phyloP scores from a whole-genome alignment of 1,140 invertebrate species.

The Calliopsis andreniformis region DNA sequence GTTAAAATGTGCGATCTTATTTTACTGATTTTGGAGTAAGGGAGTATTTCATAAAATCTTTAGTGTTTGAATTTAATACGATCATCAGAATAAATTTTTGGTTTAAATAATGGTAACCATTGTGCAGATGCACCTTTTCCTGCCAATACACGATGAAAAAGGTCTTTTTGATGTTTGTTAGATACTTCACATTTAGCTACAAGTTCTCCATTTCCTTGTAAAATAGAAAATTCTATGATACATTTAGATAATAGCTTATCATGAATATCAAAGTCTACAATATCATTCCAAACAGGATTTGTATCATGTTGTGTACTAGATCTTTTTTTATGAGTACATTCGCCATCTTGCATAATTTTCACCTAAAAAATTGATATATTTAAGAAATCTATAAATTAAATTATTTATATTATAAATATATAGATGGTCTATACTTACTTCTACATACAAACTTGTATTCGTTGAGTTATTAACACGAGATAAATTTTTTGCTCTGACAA shows the following conservation, averaged over 20 bases:
- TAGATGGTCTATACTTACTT: slow-evolving; percentile 77
- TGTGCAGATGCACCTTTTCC: slow-evolving; percentile 83
- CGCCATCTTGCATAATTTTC: slow-evolving; percentile 88
- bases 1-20: neutral
- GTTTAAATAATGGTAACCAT: slow-evolving; percentile 81
- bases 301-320: slow-evolving; percentile 92
- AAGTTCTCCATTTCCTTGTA: slow-evolving; percentile 82
- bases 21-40: neutral
- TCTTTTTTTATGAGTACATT: slow-evolving; percentile 93
- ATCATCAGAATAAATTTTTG: slow-evolving; percentile 50
- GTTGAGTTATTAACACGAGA: slow-evolving; percentile 83
- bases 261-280: slow-evolving; percentile 90
- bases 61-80: slow-evolving; percentile 45
- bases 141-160: slow-evolving; percentile 82
- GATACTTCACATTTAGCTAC: slow-evolving; percentile 81
- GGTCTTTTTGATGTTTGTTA: slow-evolving; percentile 79
- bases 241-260: slow-evolving; percentile 82
- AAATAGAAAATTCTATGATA: slow-evolving; percentile 81
- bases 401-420: neutral
- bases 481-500: slow-evolving; percentile 90
- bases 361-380: slow-evolving; percentile 72
- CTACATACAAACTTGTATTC: slow-evolving; percentile 90
- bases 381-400: neutral
- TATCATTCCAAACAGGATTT: slow-evolving; percentile 93
- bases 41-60: neutral